Conservation (phyloP, 2,113 vertebrate species). For the Pitta sordida region DNA sequence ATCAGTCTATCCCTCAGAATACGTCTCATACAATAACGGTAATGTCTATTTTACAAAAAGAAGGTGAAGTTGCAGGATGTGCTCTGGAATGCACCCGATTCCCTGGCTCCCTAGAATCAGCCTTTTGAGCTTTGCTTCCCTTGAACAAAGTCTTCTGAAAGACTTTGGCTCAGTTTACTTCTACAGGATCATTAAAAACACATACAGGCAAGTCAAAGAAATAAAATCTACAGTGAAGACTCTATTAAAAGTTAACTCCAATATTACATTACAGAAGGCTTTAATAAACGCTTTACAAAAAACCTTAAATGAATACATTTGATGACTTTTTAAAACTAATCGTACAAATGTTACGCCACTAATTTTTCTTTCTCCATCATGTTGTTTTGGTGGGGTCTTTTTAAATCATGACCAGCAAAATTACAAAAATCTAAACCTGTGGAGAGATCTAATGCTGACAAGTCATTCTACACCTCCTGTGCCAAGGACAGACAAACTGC, state of each 20-base stretch:
- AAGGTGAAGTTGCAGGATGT: not conserved
- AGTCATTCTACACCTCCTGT: not conserved
- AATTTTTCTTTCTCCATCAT: not conserved
- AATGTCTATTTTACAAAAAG: not conserved
- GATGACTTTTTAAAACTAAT: not conserved
- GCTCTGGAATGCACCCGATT: not conserved
- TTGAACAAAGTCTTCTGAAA: not conserved
- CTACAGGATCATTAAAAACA: not conserved
- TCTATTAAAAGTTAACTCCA: not conserved
- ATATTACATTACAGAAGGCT: not conserved
- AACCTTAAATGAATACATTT: not conserved
- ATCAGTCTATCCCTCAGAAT: not conserved
- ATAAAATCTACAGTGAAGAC: not conserved
- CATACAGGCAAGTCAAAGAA: not conserved
- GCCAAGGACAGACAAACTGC: not conserved
- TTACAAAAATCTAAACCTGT: not conserved
- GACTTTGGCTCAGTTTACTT: not conserved
- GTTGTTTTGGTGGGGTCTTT: not conserved
- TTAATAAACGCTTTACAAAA: not conserved
- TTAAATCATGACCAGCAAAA: not conserved
- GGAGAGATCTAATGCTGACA: not conserved
- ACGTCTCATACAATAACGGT: not conserved
- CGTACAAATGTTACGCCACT: not conserved
- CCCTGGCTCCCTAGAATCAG: not conserved
- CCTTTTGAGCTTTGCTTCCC: not conserved